Conservation (phyloP, 2,888 invertebrate genomes). For the Dasypogon diadema region DNA sequence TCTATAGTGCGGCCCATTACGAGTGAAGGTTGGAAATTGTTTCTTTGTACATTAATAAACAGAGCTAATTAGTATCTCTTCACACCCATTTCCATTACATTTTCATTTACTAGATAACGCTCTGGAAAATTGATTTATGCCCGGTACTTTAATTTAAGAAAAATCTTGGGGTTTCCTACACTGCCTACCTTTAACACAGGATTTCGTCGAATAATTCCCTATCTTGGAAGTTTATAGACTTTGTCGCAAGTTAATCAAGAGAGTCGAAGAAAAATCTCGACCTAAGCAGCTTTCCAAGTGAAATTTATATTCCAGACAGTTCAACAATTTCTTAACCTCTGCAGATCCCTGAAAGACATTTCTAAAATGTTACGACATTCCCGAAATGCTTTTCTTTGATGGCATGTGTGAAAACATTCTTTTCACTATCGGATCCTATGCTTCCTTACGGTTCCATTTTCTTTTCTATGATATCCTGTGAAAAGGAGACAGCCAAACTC, state of each 20-base stretch:
- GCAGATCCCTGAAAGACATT: slow-evolving; percentile 39
- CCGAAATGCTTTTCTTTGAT: slow-evolving; percentile 38
- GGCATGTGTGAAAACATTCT: slow-evolving; percentile 50
- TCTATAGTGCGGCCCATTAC: neutral
- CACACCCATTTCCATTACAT: no score
- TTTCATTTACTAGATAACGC: no score
- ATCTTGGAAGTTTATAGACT: no score
- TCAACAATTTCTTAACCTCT: slow-evolving; percentile 48
- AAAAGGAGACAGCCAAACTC: slow-evolving; percentile 4
- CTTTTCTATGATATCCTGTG: slow-evolving; percentile 30
- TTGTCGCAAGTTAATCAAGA: slow-evolving; percentile 1
- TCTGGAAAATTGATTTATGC: no score
- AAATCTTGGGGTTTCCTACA: no score
- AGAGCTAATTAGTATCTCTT: neutral
- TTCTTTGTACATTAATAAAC: neutral
- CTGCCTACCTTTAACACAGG: no score
- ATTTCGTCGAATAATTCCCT: no score
- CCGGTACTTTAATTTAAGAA: no score
- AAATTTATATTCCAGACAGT: slow-evolving; percentile 48
- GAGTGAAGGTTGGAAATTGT: neutral
- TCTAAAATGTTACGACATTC: slow-evolving; percentile 46
- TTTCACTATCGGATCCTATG: slow-evolving; percentile 47
- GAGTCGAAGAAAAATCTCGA: slow-evolving; percentile 21
- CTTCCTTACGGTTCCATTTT: slow-evolving; percentile 34
- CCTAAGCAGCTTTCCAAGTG: slow-evolving; percentile 35